Evolutionary conservation across 2,113 vertebrate species (phyloP).

Genomic region (Gymnocephalus cernua): DNA sequence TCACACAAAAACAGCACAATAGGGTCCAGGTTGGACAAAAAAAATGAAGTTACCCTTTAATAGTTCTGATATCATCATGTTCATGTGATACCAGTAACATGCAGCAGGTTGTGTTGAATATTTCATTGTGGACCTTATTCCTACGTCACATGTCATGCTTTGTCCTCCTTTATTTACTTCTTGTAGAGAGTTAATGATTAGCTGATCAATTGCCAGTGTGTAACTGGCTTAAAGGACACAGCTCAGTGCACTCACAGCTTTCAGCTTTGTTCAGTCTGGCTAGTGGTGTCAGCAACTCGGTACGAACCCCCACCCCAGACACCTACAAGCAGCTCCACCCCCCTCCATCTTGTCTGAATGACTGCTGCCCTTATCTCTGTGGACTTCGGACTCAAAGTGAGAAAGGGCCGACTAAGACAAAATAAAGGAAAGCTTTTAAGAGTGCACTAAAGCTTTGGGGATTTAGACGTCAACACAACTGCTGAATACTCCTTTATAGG

Average conservation of each 20-base stretch:
- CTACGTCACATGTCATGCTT: not conserved
- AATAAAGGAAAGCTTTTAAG: slow-evolving; percentile 46
- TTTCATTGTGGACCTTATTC: not conserved
- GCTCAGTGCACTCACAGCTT: not conserved
- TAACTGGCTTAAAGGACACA: slow-evolving; percentile 8
- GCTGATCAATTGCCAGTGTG: not conserved
- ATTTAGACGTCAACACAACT: slow-evolving; percentile 25
- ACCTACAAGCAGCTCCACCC: not conserved
- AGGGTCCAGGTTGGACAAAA: too few species aligned
- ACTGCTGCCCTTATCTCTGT: slow-evolving; percentile 30
- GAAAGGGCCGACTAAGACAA: slow-evolving; percentile 14
- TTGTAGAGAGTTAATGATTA: not conserved
- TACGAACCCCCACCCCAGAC: not conserved
- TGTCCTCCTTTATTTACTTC: not conserved
- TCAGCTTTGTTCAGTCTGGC: not conserved
- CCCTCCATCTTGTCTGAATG: not conserved
- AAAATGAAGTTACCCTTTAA: too few species aligned
- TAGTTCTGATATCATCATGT: not conserved
- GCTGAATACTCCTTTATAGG: slow-evolving; percentile 27
- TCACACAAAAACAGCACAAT: too few species aligned
- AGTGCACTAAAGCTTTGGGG: slow-evolving; percentile 20
- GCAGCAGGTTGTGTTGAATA: not conserved
- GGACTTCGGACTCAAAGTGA: slow-evolving; percentile 44
- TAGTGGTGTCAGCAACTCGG: not conserved
- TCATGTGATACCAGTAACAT: not conserved